Evolutionary conservation across 53 echinoderm and acorn worm genomes (phyloP).

Genomic region (Antedon mediterranea): DNA sequence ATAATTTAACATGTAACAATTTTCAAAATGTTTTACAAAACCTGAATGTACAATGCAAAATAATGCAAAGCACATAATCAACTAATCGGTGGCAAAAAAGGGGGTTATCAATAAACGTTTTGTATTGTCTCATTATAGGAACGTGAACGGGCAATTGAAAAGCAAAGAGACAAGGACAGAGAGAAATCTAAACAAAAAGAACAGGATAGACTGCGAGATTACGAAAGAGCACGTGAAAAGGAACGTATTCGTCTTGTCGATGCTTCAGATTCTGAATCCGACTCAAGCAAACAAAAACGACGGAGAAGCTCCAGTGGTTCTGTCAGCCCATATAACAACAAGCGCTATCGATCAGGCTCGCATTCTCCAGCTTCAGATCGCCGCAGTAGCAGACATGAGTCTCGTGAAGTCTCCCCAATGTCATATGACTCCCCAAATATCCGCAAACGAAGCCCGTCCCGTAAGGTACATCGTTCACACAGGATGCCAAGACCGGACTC

Average conservation of each 20-base stretch:
- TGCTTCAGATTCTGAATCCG: conserved; percentile 37
- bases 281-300: conserved; percentile 25
- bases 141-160: conserved; percentile 61
- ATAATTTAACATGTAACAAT: no score
- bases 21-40: no score
- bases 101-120: no score
- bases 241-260: conserved; percentile 60
- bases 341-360: conserved; percentile 31
- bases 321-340: conserved; percentile 27
- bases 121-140: no score
- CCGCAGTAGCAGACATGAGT: conserved; percentile 26
- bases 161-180: conserved; percentile 45
- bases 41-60: no score
- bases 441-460: conserved; percentile 46
- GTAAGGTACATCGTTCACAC: conserved; percentile 21
- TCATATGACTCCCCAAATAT: conserved; percentile 69
- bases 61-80: no score
- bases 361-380: conserved; percentile 46
- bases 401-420: conserved; percentile 56
- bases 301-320: conserved; percentile 59
- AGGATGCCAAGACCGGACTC: conserved; percentile 2
- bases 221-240: conserved; percentile 63
- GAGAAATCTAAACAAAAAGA: conserved; percentile 52
- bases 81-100: no score
- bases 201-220: conserved; percentile 52